Evolutionary conservation across 2,797 vertebrate genomes (phyloP), one percentile per base, ranked within the genome.

Genomic region (Channallabes apus): DNA sequence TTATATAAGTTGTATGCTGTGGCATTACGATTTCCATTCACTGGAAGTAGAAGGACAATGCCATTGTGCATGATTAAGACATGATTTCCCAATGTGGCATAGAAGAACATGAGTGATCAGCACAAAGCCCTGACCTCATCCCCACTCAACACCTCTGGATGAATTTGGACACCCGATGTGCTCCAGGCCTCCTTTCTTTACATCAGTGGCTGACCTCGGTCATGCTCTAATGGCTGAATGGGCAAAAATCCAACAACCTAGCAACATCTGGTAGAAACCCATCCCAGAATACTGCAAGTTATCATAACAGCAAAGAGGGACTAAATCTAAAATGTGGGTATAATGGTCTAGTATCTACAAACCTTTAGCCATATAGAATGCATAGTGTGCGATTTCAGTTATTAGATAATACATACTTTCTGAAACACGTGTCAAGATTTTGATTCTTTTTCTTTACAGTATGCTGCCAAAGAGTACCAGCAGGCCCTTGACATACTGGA

Each of bases 401-500:
- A 20, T 51, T 29, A 67, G n/a, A 29, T 65, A 2, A 6, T 67
- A 20, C 3, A 38, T 67, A 14, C 8, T 14, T 65, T 41, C 7
- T 58, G 2, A 46, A 64, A 35, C n/a, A 46, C 58, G 5, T 14
- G 5, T 79, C 6, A n/a, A 29, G 24, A 24, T 29, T 29, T 2
- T 29, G 22, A n/a, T 9, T 32, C 17, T 90, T 88, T 88, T 51
- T 88, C 81, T 86, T 58, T 89, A 3, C 87, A 99, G 98, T 99
- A 98, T 93, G 97, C 98, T 93, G 98, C 98, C 67, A 99, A 98
- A 95, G 98, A 99, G 88, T 97, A 98, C 92, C 98, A 99, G 69
- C 98, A 99, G 93, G 98, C 98, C 73, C 95, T 99, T 87, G 98
- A 99, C 92, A 97, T 99, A 89, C 95, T 99, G 82, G 98, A 99